phyloP scores from a whole-genome alignment of 2,797 vertebrate species.

The Sebastiscus albofasciatus region DNA sequence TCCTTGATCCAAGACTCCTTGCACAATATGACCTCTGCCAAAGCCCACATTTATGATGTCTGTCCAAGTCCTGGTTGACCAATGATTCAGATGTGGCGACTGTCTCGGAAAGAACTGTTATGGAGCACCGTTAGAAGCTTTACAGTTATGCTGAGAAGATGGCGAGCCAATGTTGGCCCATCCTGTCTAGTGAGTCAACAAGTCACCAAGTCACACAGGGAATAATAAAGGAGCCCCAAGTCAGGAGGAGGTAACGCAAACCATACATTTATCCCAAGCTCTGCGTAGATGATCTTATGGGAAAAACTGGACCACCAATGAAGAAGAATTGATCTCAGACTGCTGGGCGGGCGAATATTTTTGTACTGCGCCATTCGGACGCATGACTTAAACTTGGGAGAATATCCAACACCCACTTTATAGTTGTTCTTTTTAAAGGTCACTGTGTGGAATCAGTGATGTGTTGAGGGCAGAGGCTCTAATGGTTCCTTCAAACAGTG shows the following conservation, averaged over 20 bases:
- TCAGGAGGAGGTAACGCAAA: slow-evolving; percentile 9
- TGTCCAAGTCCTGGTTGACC: slow-evolving; percentile 5
- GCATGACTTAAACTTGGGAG: not conserved
- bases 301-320: slow-evolving; percentile 26
- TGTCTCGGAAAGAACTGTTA: not conserved
- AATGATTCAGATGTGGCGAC: slow-evolving; percentile 4
- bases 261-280: not conserved
- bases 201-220: slow-evolving; percentile 12
- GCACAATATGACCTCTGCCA: not conserved
- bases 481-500: not conserved
- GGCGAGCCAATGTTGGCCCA: not conserved
- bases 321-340: not conserved
- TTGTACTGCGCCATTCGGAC: not conserved
- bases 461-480: not conserved
- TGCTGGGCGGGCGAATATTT: slow-evolving; percentile 2
- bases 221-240: slow-evolving; percentile 1
- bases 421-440: slow-evolving; percentile 2
- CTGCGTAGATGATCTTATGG: not conserved
- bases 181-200: not conserved
- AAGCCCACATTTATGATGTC: not conserved
- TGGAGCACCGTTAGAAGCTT: slow-evolving; percentile 11
- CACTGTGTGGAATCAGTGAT: slow-evolving; percentile 1
- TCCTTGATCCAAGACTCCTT: not conserved
- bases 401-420: not conserved
- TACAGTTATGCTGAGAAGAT: not conserved